Base-by-base conservation (phyloP, 2,888 invertebrate species). In the Phragmatobia fuliginosa region DNA sequence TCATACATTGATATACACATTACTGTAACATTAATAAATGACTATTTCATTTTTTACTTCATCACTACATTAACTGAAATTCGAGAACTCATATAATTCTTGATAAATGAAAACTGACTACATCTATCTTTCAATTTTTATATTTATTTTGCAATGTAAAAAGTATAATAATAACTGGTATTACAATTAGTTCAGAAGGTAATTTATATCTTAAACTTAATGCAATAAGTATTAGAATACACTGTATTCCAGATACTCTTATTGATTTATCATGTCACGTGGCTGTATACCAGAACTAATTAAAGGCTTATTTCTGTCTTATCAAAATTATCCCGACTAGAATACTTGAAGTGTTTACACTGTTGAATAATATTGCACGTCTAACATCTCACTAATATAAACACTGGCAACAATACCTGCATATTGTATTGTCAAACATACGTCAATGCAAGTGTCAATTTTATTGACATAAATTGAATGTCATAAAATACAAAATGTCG, bases 301-400 rank as follows among this genome's bases (percentile, higher is more conserved):
- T 32, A 32, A 21, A 41, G 21, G 18, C 52, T 4, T 25, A 25
- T 56, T 52, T 56, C 16, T 28, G 28, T 16, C 33, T 32, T 60
- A 32, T 33, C 45, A 49, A n/a, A 66, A 33, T 49, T 49, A 66
- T 60, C 45, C 67, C 41, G 81, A 81, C 79, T 81, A 80, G 79
- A 74, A 67, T 70, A 72, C 72, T 71, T 60, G 38, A 77, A 73
- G 70, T n/a, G 63, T 78, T 72, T 58, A 78, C 76, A 77, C 72
- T 70, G 58, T 72, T 65, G 49, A 72, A 67, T 65, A 70, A 68
- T 75, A 76, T 76, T 76, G 79, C 74, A 79, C 72, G 73, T 58
- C 70, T 41, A 65, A 74, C 25, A 61, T 66, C 75, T 66, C 59
- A 67, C 28, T 36, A 36, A 60, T 60, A 67, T 41, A 61, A 45